Conservation (phyloP, 2,888 invertebrate genomes). For the Reticulitermes lucifugus region DNA sequence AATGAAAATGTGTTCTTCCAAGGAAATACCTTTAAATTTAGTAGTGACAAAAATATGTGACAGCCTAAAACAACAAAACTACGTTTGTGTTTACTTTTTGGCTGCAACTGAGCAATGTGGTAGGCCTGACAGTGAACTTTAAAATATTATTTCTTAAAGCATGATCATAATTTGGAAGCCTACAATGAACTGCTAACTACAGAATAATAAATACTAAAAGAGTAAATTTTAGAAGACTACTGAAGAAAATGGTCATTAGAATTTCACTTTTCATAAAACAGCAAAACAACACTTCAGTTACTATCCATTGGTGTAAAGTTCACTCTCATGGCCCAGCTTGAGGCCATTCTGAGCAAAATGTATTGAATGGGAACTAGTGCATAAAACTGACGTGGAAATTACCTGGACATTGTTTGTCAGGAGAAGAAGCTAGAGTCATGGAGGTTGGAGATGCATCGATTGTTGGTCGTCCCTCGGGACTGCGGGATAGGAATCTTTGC, state of each 20-base stretch:
- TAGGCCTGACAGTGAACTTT: constrained; percentile 41
- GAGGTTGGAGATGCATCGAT: constrained; percentile 44
- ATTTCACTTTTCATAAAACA: neutral
- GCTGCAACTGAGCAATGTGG: neutral
- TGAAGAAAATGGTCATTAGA: neutral
- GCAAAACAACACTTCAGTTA: constrained; percentile 46
- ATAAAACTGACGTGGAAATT: constrained; percentile 31
- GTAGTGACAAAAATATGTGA: neutral
- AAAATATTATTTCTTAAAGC: neutral
- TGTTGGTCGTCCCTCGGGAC: constrained; percentile 49
- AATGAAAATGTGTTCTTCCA: neutral
- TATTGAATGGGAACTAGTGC: constrained; percentile 22
- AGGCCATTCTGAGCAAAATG: constrained; percentile 19
- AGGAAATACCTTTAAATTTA: neutral
- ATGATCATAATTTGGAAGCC: neutral
- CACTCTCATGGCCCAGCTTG: constrained; percentile 30
- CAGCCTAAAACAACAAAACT: neutral
- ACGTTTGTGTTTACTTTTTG: neutral
- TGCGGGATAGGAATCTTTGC: constrained; percentile 46
- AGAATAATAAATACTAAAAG: neutral
- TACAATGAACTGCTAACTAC: neutral
- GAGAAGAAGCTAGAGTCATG: constrained; percentile 45
- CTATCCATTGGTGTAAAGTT: constrained; percentile 22
- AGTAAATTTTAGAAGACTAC: neutral
- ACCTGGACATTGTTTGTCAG: constrained; percentile 44